Conservation (phyloP, 2,888 invertebrate species). For the Chrysolina oricalcia region DNA sequence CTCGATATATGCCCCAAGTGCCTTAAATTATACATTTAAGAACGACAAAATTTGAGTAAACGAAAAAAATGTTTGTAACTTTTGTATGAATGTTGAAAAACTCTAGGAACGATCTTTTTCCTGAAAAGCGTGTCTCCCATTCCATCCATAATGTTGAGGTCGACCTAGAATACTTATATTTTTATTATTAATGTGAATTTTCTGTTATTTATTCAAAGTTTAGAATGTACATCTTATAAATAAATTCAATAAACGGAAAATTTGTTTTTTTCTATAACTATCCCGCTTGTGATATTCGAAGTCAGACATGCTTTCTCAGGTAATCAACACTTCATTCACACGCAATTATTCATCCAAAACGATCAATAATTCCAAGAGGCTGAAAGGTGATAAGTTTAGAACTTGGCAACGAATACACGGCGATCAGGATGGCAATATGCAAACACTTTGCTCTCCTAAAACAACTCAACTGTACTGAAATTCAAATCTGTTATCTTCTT, state of each 20-base stretch:
- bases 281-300: no score
- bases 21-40: slow-evolving; percentile 65
- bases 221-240: slow-evolving; percentile 25
- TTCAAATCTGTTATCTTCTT: no score
- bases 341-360: no score
- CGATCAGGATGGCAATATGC: no score
- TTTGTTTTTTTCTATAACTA: background rate
- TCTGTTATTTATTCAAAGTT: background rate
- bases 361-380: no score
- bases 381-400: no score
- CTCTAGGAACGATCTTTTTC: slow-evolving; percentile 47
- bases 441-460: no score
- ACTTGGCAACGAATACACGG: no score
- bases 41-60: slow-evolving; percentile 43
- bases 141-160: slow-evolving; percentile 61
- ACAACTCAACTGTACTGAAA: no score
- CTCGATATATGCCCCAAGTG: slow-evolving; percentile 50
- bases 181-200: slow-evolving; percentile 8
- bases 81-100: slow-evolving; percentile 31
- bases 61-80: slow-evolving; percentile 36
- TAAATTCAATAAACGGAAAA: slow-evolving; percentile 21
- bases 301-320: no score
- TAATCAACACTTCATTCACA: background rate
- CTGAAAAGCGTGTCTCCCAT: slow-evolving; percentile 68
- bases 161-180: slow-evolving; percentile 43